phyloP scores from a whole-genome alignment of 2,797 vertebrate genomes.

The Caiman crocodilus region DNA sequence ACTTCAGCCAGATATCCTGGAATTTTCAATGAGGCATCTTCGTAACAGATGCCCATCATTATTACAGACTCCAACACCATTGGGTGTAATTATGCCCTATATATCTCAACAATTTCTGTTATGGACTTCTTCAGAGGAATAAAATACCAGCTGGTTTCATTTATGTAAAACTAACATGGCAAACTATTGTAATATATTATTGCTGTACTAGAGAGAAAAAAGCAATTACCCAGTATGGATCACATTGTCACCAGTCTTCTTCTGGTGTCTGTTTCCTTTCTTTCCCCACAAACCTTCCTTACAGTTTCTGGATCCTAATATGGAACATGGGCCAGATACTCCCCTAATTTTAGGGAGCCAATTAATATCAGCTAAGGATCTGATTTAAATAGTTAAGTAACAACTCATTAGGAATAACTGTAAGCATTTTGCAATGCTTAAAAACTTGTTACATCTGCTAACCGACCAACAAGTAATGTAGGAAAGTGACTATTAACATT shows the following conservation, averaged over 20 bases:
- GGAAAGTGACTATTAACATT: neutral
- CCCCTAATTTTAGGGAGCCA: too few relatives aligned
- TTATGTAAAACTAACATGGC: neutral
- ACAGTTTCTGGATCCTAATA: neutral
- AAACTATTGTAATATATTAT: conserved; percentile 40
- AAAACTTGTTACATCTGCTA: neutral
- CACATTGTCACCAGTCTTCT: neutral
- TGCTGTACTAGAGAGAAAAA: neutral
- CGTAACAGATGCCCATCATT: conserved; percentile 21
- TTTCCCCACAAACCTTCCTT: neutral
- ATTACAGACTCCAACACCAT: conserved; percentile 34
- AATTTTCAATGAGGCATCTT: conserved; percentile 22
- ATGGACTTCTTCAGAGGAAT: conserved; percentile 52
- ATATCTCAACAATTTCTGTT: conserved; percentile 67
- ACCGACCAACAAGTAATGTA: neutral
- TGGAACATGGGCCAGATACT: neutral
- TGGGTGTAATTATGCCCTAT: conserved; percentile 58
- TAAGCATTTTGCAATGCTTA: neutral
- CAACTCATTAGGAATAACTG: neutral
- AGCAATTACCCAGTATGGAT: neutral
- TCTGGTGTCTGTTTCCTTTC: neutral
- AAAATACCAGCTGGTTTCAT: conserved; percentile 53
- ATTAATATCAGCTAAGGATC: accelerated
- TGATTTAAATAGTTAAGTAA: neutral
- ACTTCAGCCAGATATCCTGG: neutral